Percentiles rank a stretch among this genome's conserved stretches.
Conservation (phyloP, 2,888 invertebrate species). For the Spatulosminthurus flaviceps region DNA sequence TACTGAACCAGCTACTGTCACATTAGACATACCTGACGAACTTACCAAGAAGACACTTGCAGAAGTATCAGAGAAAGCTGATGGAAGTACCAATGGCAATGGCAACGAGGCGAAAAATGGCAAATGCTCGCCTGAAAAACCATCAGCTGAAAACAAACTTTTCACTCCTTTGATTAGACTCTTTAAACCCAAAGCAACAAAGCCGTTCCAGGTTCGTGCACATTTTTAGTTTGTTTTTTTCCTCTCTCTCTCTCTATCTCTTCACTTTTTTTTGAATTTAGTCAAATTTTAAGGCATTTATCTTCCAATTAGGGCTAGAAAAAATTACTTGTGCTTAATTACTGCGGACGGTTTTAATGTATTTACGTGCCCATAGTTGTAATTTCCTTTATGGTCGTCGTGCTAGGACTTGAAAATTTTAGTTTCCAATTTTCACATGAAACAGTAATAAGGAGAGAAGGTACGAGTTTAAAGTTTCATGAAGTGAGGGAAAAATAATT, state of each 20-base stretch:
- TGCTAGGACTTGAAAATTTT: too few species aligned
- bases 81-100: conserved; percentile 14
- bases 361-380: too few species aligned
- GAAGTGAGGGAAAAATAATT: too few species aligned
- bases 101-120: conserved; percentile 26
- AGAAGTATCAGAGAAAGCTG: conserved; percentile 32
- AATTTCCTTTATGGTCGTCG: too few species aligned
- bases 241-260: not conserved
- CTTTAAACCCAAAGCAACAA: conserved; percentile 35
- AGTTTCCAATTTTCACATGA: too few species aligned
- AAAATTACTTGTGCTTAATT: too few species aligned
- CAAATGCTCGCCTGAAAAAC: conserved; percentile 16
- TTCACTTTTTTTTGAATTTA: not conserved
- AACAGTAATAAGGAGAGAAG: too few species aligned
- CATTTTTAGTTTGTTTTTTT: not conserved
- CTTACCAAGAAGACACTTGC: not conserved
- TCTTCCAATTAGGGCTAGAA: too few species aligned
- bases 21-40: conserved; percentile 44
- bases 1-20: conserved; percentile 41
- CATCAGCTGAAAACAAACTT: conserved; percentile 10
- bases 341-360: too few species aligned
- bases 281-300: too few species aligned
- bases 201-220: conserved; percentile 31
- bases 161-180: conserved; percentile 33
- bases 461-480: too few species aligned